A percentile compares a stretch with the other conserved stretches of the same genome.
Evolutionary conservation across 2,888 invertebrate species (phyloP).

Genomic region (Cephus pygmeus): DNA sequence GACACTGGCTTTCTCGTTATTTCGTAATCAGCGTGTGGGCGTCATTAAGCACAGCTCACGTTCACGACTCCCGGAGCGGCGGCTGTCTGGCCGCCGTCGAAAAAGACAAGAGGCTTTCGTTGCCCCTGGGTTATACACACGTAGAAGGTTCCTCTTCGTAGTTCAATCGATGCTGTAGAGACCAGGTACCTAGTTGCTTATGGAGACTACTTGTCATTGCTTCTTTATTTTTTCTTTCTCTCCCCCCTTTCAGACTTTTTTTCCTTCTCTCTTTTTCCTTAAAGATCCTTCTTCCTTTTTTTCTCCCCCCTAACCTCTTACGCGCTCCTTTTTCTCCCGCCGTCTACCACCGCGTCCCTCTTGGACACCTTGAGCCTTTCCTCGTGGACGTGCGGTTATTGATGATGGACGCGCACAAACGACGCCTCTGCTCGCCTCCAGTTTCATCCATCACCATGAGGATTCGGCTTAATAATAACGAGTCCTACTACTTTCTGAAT

Average conservation of each 20-base stretch:
- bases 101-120: constrained; percentile 11
- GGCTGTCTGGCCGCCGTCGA: constrained; percentile 11
- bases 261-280: no score
- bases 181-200: no score
- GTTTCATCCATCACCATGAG: constrained; percentile 28
- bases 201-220: no score
- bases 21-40: constrained; percentile 50
- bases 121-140: no score
- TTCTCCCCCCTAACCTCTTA: not conserved
- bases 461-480: constrained; percentile 6
- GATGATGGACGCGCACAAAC: constrained; percentile 48
- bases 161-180: no score
- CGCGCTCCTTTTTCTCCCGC: not conserved
- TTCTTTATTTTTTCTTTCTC: no score
- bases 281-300: not conserved
- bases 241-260: not conserved
- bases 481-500: not conserved
- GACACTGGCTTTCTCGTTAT: constrained; percentile 42
- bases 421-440: constrained; percentile 23
- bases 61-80: constrained; percentile 11
- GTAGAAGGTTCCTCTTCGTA: no score
- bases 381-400: constrained; percentile 31
- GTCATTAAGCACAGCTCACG: constrained; percentile 48
- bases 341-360: no score
- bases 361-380: no score